Percentiles rank a stretch among this genome's conserved stretches.
Evolutionary conservation across 2,797 vertebrate genomes (phyloP).

Genomic region (Anguilla marmorata): DNA sequence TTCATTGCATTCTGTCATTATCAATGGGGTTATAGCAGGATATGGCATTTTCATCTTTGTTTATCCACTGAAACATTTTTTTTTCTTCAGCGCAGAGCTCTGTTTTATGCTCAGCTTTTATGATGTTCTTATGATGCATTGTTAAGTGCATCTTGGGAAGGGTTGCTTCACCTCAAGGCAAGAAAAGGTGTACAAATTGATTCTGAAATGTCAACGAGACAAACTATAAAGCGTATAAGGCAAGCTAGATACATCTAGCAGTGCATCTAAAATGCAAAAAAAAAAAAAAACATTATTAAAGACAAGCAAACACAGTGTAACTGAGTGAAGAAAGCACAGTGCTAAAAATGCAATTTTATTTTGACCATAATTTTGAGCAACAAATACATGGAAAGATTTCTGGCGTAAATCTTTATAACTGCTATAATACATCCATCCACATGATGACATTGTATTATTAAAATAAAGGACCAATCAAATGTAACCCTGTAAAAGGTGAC

Average conservation of each 20-base stretch:
- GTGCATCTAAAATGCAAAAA: too few species aligned
- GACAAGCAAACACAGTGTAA: not conserved
- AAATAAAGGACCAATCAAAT: not conserved
- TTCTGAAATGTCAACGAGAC: not conserved
- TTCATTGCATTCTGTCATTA: slow-evolving; percentile 43
- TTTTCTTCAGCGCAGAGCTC: not conserved
- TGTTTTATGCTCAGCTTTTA: not conserved
- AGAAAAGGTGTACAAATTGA: not conserved
- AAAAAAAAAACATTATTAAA: too few species aligned
- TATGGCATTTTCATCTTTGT: not conserved
- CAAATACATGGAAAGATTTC: not conserved
- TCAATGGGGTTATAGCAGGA: not conserved
- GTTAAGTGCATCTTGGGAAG: too few species aligned
- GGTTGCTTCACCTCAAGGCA: too few species aligned
- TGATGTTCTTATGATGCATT: too few species aligned
- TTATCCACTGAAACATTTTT: not conserved
- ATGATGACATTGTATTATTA: not conserved
- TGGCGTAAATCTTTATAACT: not conserved
- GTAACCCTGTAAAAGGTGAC: not conserved
- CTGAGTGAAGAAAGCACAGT: not conserved
- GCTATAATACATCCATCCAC: not conserved
- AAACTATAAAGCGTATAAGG: too few species aligned
- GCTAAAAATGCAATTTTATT: not conserved
- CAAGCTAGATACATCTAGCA: too few species aligned
- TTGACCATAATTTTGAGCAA: not conserved